These are phyloP conservation scores for Hyposmocoma kahamanoa DNA, from an alignment of 1,140 invertebrate genomes.

Conservation along the genomic window DNA sequence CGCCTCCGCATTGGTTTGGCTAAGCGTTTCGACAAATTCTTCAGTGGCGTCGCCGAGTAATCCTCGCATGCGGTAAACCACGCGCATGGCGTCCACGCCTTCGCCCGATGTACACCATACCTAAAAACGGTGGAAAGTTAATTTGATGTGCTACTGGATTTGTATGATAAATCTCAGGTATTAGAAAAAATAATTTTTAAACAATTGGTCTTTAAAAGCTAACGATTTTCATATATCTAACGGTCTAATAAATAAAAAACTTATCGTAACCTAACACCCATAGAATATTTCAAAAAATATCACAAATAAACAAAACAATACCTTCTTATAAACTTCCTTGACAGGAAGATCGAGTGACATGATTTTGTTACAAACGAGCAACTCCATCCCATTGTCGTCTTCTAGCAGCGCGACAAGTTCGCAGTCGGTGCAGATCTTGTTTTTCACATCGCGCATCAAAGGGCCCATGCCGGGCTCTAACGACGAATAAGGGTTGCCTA, in stretches of 20 bases:
- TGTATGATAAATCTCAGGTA: too few relatives aligned
- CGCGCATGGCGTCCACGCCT: slow-evolving; percentile 95
- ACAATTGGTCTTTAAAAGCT: too few relatives aligned
- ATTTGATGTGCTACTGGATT: too few relatives aligned
- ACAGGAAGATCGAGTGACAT: slow-evolving; percentile 97
- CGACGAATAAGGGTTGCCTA: slow-evolving; percentile 97
- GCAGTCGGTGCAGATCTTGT: slow-evolving; percentile 98
- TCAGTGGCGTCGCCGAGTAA: slow-evolving; percentile 98
- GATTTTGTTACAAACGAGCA: slow-evolving; percentile 99
- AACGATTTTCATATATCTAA: too few relatives aligned
- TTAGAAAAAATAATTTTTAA: too few relatives aligned
- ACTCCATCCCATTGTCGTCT: slow-evolving; percentile 99
- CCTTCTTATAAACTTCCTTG: slow-evolving; percentile 92
- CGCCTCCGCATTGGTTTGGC: slow-evolving; percentile 88
- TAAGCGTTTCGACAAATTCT: slow-evolving; percentile 97
- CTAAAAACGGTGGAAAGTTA: too few relatives aligned
- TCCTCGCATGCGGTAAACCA: slow-evolving; percentile 98
- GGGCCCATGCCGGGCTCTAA: slow-evolving; percentile 95
- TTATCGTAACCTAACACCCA: too few relatives aligned
- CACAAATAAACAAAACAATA: slow-evolving; percentile 42
- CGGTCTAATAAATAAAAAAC: too few relatives aligned
- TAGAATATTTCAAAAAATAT: too few relatives aligned
- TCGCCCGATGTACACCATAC: slow-evolving; percentile 90
- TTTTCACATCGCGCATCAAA: slow-evolving; percentile 98
- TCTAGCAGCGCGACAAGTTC: slow-evolving; percentile 96